phyloP scores from a whole-genome alignment of 2,888 invertebrate species.

The Andrena praecox region DNA sequence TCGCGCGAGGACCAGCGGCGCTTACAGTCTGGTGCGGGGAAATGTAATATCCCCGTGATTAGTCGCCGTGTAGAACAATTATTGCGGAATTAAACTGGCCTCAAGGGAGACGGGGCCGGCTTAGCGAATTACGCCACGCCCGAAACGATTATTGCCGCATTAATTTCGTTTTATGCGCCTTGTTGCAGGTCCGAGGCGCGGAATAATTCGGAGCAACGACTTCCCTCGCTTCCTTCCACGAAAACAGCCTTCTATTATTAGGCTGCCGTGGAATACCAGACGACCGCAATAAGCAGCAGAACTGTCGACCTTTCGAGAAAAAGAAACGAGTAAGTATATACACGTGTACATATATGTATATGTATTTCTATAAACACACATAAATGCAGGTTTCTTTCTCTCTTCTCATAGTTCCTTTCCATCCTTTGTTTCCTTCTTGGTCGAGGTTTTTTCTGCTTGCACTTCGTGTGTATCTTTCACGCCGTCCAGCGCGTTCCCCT shows the following conservation, averaged over 20 bases:
- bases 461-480: constrained; percentile 6
- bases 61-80: constrained; percentile 72
- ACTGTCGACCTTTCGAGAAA: constrained; percentile 43
- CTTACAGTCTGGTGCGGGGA: constrained; percentile 1
- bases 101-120: constrained; percentile 43
- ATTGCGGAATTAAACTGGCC: constrained; percentile 67
- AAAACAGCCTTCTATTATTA: constrained; percentile 69
- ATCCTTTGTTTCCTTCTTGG: constrained; percentile 9
- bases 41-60: constrained; percentile 64
- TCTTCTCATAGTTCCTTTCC: background rate
- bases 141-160: constrained; percentile 71
- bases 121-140: constrained; percentile 61
- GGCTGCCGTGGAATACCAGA: constrained; percentile 58
- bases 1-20: background rate
- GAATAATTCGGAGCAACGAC: constrained; percentile 71
- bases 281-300: constrained; percentile 66
- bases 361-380: background rate
- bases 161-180: constrained; percentile 72
- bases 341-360: background rate
- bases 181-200: constrained; percentile 70
- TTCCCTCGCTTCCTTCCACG: constrained; percentile 59
- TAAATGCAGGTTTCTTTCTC: background rate
- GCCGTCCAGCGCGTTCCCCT: constrained; percentile 11
- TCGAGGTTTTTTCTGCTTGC: background rate
- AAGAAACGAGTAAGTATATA: constrained; percentile 30